Base-by-base conservation (phyloP, 1,140 invertebrate genomes). In the Anoplophora glabripennis region DNA sequence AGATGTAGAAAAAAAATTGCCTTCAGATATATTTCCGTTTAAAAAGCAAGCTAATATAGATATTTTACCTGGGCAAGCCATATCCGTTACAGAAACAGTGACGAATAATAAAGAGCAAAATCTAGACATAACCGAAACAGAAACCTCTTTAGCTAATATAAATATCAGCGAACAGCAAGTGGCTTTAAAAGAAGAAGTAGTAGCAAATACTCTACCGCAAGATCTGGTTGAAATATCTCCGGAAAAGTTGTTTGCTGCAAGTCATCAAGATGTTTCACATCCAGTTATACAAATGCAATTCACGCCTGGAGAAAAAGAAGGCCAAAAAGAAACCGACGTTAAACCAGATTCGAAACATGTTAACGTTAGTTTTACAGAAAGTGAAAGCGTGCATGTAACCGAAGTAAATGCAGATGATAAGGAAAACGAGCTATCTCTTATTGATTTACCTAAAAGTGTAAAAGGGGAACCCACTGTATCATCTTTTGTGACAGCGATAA, bases 231-330 rank as follows among this genome's bases (percentile, higher is more conserved):
- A 66, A 59, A 38, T 52, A 33, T 66, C 63, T 10, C 71, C 75
- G 28, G 59, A 64, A 44, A 72, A 68, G 58, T 72, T 75, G 57
- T 47, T 68, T 37, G 78, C 76, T 4, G 62, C 68, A 62, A 48
- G 66, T 28, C 63, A 72, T 10, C 76, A 75, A 61, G 73, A 76
- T 52, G 49, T 70, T 33, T 63, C 68, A 1, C 67, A 73, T 56
- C 66, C 72, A 56, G 49, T 77, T 7, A 62, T 70, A 63, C 77
- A 81, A 70, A 73, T 69, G 10, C 67, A 80, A 72, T 68, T 78
- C 46, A 75, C 74, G 1, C 35, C 69, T 41, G 80, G 77, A 8
- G 83, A 84, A 69, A 82, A 79, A 65, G 83, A 84, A 76, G 75
- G 72, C 33, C 63, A 68, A 46, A 73, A 81, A 41, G 38, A 45